Evolutionary conservation across 2,888 invertebrate species (phyloP), one percentile per base, ranked within the genome.

Genomic region (Lapara coniferarum): DNA sequence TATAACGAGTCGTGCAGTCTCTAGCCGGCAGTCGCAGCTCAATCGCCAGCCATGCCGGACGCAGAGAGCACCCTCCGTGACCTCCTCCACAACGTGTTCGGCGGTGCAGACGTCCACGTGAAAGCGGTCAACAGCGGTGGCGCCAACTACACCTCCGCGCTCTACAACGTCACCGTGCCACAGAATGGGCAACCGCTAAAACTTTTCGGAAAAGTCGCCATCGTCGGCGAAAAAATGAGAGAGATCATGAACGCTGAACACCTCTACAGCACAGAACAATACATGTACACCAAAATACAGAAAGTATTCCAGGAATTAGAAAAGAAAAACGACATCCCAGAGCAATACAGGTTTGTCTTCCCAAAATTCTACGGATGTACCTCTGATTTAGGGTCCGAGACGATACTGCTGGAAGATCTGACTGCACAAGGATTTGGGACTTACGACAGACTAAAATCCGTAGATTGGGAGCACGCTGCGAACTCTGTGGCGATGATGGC

Each of bases 341-440:
- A 74, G 0, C 80, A 88, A 25, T 74, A 87, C n/a, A 80, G 80
- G 68, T 72, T 85, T 5, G 58, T 70, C 3, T 78, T 86, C 25
- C 81, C 88, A 0, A 81, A 85, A 71, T 85, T 81, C 68, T 90
- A 87, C 70, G 89, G 86, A 0, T 77, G 75, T 37, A 80, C 76
- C 19, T 69, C 71, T 0, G 79, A 76, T 1, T 8, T 71, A 0
- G 79, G 74, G 1, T 77, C 84, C 63, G 91, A 91, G 70, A 84
- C 86, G 0, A 71, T 92, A 0, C 81, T 92, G 10, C 72, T 92
- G 46, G 89, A 91, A 70, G 83, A 93, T 72, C 77, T 93, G 44
- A 70, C 76, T 4, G 74, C 69, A 0, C 70, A 73, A 25, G 90
- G 90, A 0, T 94, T 82, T 68, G 73, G 67, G 0, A 69, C 81